phyloP scores from a whole-genome alignment of 2,888 invertebrate species.

The Ctenicera cuprea region DNA sequence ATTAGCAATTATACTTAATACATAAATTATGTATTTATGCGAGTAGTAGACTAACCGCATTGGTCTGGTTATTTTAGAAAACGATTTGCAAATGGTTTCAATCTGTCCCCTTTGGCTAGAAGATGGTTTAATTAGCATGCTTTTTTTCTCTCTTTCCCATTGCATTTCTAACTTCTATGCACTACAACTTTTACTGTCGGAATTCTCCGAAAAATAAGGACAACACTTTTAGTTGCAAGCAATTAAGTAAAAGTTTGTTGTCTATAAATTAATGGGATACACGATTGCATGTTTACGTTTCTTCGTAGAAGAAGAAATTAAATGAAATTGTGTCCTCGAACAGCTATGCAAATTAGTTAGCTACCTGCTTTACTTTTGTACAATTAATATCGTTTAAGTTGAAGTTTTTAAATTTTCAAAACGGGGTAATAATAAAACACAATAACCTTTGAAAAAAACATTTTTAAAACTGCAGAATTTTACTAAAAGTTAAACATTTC shows the following conservation, averaged over 20 bases:
- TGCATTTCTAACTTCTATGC: background rate
- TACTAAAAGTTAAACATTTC: too few species aligned
- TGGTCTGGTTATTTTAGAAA: constrained; percentile 15
- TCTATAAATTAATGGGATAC: background rate
- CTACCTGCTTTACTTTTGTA: too few species aligned
- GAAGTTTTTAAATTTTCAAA: too few species aligned
- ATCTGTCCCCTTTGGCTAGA: constrained; percentile 3
- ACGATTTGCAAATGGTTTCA: constrained; percentile 12
- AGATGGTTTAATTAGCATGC: background rate
- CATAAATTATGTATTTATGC: constrained; percentile 2
- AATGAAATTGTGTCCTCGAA: too few species aligned
- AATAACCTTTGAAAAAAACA: too few species aligned
- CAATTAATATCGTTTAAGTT: background rate
- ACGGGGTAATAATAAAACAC: too few species aligned
- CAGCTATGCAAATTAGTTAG: too few species aligned
- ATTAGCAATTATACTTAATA: constrained; percentile 13
- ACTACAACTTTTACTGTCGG: constrained; percentile 4
- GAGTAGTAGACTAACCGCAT: background rate
- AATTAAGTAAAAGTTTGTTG: constrained; percentile 12
- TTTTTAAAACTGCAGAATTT: too few species aligned
- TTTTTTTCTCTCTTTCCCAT: background rate
- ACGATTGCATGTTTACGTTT: background rate
- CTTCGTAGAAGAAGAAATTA: too few species aligned
- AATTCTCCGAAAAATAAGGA: constrained; percentile 15
- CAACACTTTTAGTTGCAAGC: background rate